phyloP scores from a whole-genome alignment of 2,113 vertebrate species.

The Macquaria ambigua region DNA sequence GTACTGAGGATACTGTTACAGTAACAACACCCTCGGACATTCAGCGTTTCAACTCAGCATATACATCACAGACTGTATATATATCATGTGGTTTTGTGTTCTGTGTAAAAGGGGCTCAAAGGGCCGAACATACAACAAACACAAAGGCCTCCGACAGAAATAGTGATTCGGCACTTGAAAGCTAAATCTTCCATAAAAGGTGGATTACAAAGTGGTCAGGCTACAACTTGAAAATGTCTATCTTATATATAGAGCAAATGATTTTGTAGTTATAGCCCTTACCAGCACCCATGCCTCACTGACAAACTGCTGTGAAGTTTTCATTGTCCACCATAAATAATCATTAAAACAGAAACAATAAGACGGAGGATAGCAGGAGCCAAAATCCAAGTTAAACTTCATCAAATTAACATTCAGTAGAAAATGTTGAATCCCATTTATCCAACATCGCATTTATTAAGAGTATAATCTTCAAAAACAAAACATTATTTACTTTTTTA shows the following conservation, averaged over 20 bases:
- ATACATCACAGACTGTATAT: conserved; percentile 7
- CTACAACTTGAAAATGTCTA: background rate
- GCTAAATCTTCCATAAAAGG: conserved; percentile 27
- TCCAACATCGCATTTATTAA: background rate
- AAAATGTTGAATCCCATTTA: background rate
- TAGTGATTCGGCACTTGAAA: conserved; percentile 67
- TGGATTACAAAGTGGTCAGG: conserved; percentile 29
- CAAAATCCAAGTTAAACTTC: conserved; percentile 12
- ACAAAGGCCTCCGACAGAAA: conserved; percentile 65
- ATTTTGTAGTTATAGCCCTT: conserved; percentile 75
- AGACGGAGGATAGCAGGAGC: background rate
- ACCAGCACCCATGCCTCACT: conserved; percentile 47
- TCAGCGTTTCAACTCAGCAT: conserved; percentile 33
- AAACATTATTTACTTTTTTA: background rate
- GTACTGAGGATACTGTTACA: conserved; percentile 47
- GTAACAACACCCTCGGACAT: conserved; percentile 51
- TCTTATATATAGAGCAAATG: conserved; percentile 7
- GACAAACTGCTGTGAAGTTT: conserved; percentile 41
- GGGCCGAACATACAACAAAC: conserved; percentile 32
- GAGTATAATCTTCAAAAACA: background rate
- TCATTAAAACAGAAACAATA: conserved; percentile 21
- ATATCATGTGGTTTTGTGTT: conserved; percentile 16
- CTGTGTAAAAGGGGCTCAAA: conserved; percentile 34
- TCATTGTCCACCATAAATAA: conserved; percentile 20
- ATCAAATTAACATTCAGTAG: background rate